Evolutionary conservation across 1,140 invertebrate species (phyloP).

Genomic region (Apocrypta bakeri): DNA sequence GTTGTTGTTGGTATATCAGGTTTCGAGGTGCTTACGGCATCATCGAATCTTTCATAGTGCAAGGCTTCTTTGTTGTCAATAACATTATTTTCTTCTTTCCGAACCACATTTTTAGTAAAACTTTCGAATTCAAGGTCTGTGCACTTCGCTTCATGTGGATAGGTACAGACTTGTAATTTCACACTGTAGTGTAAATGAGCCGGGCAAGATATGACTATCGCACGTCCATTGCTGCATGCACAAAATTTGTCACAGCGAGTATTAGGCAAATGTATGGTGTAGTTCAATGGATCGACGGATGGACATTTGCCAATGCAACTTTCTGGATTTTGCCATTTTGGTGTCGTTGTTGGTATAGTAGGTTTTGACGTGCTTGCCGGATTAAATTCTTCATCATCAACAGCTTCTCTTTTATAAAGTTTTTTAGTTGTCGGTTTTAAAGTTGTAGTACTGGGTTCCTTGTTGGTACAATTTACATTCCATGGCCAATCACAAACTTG

Average conservation of each 20-base stretch:
- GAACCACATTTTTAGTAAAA: too few species aligned
- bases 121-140: too few species aligned
- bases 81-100: too few species aligned
- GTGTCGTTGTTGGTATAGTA: not conserved
- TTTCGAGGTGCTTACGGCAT: too few species aligned
- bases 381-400: too few species aligned
- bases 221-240: not conserved
- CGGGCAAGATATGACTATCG: not conserved
- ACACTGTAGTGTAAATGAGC: not conserved
- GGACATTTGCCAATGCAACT: slow-evolving; percentile 33
- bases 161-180: not conserved
- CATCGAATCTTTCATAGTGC: too few species aligned
- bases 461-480: slow-evolving; percentile 25
- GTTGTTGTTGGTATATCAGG: not conserved
- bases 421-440: not conserved
- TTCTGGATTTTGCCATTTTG: slow-evolving; percentile 13
- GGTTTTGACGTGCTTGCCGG: not conserved
- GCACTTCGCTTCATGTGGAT: slow-evolving; percentile 10
- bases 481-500: slow-evolving; percentile 39
- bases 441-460: not conserved
- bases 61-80: too few species aligned
- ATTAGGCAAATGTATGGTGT: slow-evolving; percentile 15
- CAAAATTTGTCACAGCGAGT: slow-evolving; percentile 20
- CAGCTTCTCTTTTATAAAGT: slow-evolving; percentile 4
- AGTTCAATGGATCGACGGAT: not conserved